These are phyloP conservation scores for Steatornis caripensis DNA, from an alignment of 2,113 vertebrate genomes.

Conservation along the genomic window DNA sequence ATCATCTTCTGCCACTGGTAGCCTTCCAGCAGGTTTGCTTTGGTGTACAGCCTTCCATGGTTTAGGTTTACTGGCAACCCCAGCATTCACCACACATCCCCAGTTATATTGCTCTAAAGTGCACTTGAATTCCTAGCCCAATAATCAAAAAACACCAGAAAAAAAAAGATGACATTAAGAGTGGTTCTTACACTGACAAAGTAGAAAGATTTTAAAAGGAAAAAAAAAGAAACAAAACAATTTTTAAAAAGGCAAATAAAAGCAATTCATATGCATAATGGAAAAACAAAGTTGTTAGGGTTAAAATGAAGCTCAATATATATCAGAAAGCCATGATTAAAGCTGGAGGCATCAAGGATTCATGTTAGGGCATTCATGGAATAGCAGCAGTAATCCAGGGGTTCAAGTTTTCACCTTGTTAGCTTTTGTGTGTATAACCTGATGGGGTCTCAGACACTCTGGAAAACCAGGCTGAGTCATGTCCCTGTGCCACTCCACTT, in stretches of 20 bases:
- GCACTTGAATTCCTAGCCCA: not conserved
- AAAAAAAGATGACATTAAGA: not conserved
- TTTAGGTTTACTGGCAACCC: not conserved
- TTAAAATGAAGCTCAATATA: not conserved
- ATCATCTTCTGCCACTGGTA: not conserved
- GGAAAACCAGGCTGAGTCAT: not conserved
- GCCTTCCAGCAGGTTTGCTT: not conserved
- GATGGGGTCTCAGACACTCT: not conserved
- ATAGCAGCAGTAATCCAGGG: constrained; percentile 29
- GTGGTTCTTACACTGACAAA: not conserved
- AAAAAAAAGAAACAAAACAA: accelerated
- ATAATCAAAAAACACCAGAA: not conserved
- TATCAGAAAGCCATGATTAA: not conserved
- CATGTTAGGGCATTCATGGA: not conserved
- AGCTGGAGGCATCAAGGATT: not conserved
- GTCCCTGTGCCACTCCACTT: not conserved
- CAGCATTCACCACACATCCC: not conserved
- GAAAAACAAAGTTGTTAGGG: not conserved
- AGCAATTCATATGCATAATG: not conserved
- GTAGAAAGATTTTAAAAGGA: not conserved
- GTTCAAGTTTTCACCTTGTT: constrained; percentile 33
- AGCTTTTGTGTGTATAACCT: not conserved
- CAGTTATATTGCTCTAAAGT: not conserved
- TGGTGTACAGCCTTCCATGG: not conserved
- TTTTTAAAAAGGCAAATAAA: not conserved